Base-by-base conservation (phyloP, 2,113 vertebrate species). In the Amphiprion percula region DNA sequence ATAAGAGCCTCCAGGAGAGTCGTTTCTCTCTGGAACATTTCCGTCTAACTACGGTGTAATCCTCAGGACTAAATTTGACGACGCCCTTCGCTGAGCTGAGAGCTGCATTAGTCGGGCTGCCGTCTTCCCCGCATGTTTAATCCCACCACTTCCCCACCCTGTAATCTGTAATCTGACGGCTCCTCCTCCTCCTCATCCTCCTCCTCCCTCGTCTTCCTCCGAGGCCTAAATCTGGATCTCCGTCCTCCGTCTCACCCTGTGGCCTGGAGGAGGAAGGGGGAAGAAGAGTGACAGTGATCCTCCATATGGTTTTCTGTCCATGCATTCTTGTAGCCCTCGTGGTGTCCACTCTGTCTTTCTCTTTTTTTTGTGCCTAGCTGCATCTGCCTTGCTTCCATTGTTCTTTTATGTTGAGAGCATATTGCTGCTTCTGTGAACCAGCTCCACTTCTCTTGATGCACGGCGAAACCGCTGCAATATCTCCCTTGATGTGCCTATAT, bases 401-500 rank as follows among this genome's bases (percentile, higher is more conserved):
- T 90, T 78, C 91, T 91, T 86, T 91, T 86, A 90, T 91, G 87
- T 87, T 77, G 54, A 61, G 79, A 80, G 86, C 81, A 63, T 84
- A 74, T 86, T 64, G 72, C 62, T 19, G 59, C 76, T 15, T 77
- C 74, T 79, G 85, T 88, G 86, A 86, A 81, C 75, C 69, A 39
- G 77, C 77, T 49, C 86, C 79, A 61, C 81, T 82, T 19, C 75
- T 79, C 82, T 86, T 88, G 86, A 91, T 87, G 86, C 86, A 64
- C 71, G 2, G 70, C 50, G 71, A 72, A 77, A 73, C 55, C 62
- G 12, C 82, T 47, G 88, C 83, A 79, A 72, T 78, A 70, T 80
- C 74, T 75, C 83, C 83, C 91, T 92, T 93, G 90, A 91, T 90
- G 85, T 91, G 69, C 77, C 79, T 55, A 74, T 92, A 89, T 93